Percentiles rank a stretch among this genome's conserved stretches.
Evolutionary conservation across 2,888 invertebrate genomes (phyloP).

Genomic region (Andrena haemorrhoa): DNA sequence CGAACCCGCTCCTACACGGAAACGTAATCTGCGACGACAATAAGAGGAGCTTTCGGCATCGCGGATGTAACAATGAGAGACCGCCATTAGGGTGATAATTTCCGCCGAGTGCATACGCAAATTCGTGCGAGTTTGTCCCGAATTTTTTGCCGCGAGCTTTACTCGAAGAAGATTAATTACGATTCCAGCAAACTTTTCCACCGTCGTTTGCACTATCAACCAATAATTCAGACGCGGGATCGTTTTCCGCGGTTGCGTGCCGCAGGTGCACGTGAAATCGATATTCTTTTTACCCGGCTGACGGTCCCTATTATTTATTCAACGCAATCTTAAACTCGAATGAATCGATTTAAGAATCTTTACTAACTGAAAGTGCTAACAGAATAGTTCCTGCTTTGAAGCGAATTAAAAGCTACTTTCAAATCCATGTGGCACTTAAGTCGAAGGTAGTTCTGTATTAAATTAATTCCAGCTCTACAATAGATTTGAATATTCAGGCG

Average conservation of each 20-base stretch:
- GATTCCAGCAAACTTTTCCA: no score
- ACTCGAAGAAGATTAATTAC: no score
- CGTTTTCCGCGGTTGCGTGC: constrained; percentile 15
- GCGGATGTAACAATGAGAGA: constrained; percentile 34
- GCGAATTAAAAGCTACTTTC: no score
- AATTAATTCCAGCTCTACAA: no score
- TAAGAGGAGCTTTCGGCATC: constrained; percentile 44
- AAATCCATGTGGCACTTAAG: no score
- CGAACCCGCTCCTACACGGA: constrained; percentile 34
- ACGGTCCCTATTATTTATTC: not conserved
- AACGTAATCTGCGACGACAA: constrained; percentile 53
- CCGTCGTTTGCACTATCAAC: not conserved
- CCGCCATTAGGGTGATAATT: constrained; percentile 55
- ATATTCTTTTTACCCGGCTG: constrained; percentile 40
- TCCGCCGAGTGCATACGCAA: constrained; percentile 7
- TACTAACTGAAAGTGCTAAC: no score
- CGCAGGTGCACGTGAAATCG: constrained; percentile 31
- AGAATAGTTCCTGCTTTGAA: no score
- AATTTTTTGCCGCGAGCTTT: no score
- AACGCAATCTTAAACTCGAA: not conserved
- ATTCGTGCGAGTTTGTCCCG: constrained; percentile 25
- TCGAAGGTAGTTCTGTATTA: no score
- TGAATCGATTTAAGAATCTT: no score
- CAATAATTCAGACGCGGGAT: constrained; percentile 24
- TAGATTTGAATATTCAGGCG: no score